phyloP scores from a whole-genome alignment of 92 coral and sea anemone genomes.

The Parazoanthus swiftii region DNA sequence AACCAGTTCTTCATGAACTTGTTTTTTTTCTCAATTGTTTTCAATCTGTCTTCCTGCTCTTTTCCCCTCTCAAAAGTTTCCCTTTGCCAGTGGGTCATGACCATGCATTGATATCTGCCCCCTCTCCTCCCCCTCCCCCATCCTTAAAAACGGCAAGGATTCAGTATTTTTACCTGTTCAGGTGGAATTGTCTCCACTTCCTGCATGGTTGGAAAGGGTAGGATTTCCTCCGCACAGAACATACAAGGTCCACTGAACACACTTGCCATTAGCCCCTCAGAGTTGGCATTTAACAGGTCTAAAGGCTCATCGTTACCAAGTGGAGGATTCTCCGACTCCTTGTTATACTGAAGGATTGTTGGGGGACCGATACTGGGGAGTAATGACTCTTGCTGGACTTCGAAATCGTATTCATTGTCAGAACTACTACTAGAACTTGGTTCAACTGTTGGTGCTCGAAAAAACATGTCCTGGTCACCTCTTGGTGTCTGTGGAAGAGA shows the following conservation, averaged over 20 bases:
- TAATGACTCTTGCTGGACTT: constrained; percentile 60
- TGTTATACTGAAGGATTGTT: constrained; percentile 90
- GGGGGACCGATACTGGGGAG: constrained; percentile 99
- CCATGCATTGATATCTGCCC: too few species aligned
- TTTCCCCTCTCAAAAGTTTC: background rate
- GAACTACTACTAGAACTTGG: constrained; percentile 80
- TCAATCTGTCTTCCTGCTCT: too few species aligned
- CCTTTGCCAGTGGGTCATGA: background rate
- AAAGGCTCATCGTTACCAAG: constrained; percentile 60
- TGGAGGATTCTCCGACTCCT: constrained; percentile 94
- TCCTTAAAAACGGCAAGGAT: background rate
- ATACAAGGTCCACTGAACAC: constrained; percentile 79
- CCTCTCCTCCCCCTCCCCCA: background rate
- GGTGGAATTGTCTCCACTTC: constrained; percentile 66
- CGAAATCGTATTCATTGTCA: constrained; percentile 67
- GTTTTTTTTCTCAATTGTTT: too few species aligned
- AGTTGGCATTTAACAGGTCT: constrained; percentile 23
- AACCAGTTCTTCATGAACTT: too few species aligned
- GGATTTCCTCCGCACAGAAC: constrained; percentile 86
- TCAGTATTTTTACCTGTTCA: constrained; percentile 52
- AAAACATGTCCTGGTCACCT: constrained; percentile 71
- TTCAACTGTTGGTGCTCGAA: constrained; percentile 86
- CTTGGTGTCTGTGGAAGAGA: constrained; percentile 71
- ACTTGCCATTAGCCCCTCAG: constrained; percentile 66
- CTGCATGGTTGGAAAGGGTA: constrained; percentile 82